Conservation (phyloP, 2,888 invertebrate genomes). For the Sesia bembeciformis region DNA sequence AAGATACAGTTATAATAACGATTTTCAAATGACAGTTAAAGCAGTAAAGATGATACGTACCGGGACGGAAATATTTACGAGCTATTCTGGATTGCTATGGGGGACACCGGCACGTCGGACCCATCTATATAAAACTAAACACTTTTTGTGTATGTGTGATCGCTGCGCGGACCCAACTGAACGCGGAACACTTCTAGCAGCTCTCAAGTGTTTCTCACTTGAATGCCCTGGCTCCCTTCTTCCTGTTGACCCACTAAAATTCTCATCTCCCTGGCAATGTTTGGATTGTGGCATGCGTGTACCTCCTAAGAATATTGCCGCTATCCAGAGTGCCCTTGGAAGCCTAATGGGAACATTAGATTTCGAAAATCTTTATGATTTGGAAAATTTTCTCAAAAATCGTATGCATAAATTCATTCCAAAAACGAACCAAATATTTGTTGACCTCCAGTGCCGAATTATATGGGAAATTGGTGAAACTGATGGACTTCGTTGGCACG, state of each 20-base stretch:
- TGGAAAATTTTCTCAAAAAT: conserved; percentile 71
- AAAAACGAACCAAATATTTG: conserved; percentile 73
- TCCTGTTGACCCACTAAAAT: conserved; percentile 70
- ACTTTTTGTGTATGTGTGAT: conserved; percentile 78
- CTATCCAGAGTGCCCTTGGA: conserved; percentile 67
- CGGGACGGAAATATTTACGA: conserved; percentile 78
- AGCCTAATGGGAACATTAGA: conserved; percentile 68
- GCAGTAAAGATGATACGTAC: conserved; percentile 74
- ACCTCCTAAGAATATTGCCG: conserved; percentile 63
- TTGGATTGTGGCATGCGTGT: conserved; percentile 64
- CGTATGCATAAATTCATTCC: conserved; percentile 73
- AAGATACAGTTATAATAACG: conserved; percentile 73
- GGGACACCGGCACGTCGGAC: conserved; percentile 77
- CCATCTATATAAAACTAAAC: conserved; percentile 78
- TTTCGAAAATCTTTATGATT: conserved; percentile 61
- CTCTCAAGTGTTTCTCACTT: conserved; percentile 70
- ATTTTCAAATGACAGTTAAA: conserved; percentile 74
- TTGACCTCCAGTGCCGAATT: conserved; percentile 77
- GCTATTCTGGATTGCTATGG: conserved; percentile 80
- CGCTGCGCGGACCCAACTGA: conserved; percentile 81
- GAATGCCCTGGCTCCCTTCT: conserved; percentile 71
- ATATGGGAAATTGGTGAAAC: conserved; percentile 76
- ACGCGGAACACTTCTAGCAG: conserved; percentile 74
- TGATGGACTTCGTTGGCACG: conserved; percentile 72
- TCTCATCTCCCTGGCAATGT: conserved; percentile 75